Conservation (phyloP, 1,140 invertebrate genomes). For the Drosophila takahashii region DNA sequence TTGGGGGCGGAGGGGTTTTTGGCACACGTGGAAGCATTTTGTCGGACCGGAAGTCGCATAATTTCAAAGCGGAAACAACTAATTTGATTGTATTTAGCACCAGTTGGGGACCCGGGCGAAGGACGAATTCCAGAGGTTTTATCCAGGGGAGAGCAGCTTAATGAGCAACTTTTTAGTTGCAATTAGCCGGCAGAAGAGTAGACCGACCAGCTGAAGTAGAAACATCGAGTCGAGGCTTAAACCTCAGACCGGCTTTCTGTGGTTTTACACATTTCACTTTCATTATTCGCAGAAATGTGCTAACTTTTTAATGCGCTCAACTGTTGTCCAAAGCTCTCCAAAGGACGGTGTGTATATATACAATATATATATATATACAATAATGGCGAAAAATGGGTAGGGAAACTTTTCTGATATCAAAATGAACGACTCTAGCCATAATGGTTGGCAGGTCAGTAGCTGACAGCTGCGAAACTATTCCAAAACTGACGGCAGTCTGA, state of each 20-base stretch:
- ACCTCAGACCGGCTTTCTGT: slow-evolving; percentile 18
- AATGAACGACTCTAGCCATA: slow-evolving; percentile 19
- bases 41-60: slow-evolving; percentile 71
- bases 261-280: slow-evolving; percentile 75
- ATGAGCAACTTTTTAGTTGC: slow-evolving; percentile 78
- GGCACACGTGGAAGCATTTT: slow-evolving; percentile 63
- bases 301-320: slow-evolving; percentile 77
- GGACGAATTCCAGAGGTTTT: slow-evolving; percentile 4
- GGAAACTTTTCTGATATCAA: slow-evolving; percentile 18
- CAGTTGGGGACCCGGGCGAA: slow-evolving; percentile 10
- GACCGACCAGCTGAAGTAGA: slow-evolving; percentile 6
- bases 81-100: slow-evolving; percentile 77
- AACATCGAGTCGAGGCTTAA: slow-evolving; percentile 10
- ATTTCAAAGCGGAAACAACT: slow-evolving; percentile 71
- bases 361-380: background rate
- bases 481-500: slow-evolving; percentile 7
- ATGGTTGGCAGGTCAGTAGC: slow-evolving; percentile 25
- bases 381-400: background rate
- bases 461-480: slow-evolving; percentile 42
- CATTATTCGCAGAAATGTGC: slow-evolving; percentile 61
- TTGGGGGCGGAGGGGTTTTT: slow-evolving; percentile 1
- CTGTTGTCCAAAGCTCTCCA: slow-evolving; percentile 33
- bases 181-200: slow-evolving; percentile 53
- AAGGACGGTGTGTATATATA: background rate
- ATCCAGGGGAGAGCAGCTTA: slow-evolving; percentile 42